phyloP scores from a whole-genome alignment of 2,113 vertebrate genomes.

The Xiphorhynchus elegans region DNA sequence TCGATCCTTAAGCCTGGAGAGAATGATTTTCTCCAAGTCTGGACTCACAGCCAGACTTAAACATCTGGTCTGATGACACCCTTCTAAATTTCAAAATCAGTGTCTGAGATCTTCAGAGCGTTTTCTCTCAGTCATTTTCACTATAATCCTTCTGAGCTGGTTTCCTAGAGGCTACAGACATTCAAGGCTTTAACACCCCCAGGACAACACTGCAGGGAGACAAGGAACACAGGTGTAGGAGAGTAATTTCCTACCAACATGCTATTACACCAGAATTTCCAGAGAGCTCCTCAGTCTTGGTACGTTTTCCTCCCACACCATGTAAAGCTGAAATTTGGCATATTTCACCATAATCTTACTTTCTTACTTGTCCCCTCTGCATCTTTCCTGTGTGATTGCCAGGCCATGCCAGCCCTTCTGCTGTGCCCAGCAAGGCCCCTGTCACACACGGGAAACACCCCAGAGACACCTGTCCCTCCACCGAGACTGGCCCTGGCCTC shows the following conservation, averaged over 20 bases:
- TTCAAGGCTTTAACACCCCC: background rate
- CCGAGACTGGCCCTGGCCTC: rapidly evolving
- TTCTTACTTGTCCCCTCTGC: background rate
- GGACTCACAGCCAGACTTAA: background rate
- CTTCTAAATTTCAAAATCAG: background rate
- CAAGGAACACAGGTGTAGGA: background rate
- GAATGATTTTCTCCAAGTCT: background rate
- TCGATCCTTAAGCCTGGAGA: rapidly evolving
- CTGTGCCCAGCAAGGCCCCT: background rate
- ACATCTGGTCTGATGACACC: background rate
- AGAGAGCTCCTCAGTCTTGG: background rate
- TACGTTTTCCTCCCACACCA: background rate
- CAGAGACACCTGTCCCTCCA: background rate
- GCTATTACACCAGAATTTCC: background rate
- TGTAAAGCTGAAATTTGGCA: background rate
- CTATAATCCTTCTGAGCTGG: background rate
- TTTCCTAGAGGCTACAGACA: background rate
- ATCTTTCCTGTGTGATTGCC: rapidly evolving
- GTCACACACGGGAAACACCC: background rate
- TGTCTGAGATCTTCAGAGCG: background rate
- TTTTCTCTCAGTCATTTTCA: background rate
- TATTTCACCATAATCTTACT: background rate
- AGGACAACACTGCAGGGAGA: background rate
- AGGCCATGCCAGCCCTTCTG: background rate
- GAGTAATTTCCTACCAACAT: background rate